Evolutionary conservation across 2,113 vertebrate genomes (phyloP).

Genomic region (Nymphicus hollandicus): DNA sequence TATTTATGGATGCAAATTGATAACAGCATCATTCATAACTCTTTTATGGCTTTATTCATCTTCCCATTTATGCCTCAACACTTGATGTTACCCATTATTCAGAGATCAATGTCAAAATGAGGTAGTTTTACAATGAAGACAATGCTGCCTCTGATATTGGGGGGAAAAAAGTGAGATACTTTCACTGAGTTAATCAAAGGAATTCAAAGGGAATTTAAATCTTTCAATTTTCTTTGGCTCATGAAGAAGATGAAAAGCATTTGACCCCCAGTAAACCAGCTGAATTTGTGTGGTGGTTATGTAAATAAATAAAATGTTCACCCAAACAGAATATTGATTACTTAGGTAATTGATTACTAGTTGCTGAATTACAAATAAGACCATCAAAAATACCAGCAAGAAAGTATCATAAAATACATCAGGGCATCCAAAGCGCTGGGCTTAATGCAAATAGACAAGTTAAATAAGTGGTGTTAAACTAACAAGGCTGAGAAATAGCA

Average conservation of each 20-base stretch:
- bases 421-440: background rate
- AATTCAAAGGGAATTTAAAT: slow-evolving; percentile 48
- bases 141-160: background rate
- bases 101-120: slow-evolving; percentile 23
- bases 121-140: slow-evolving; percentile 14
- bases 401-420: background rate
- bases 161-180: background rate
- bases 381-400: background rate
- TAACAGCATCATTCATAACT: background rate
- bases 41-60: background rate
- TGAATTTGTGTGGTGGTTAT: slow-evolving; percentile 27
- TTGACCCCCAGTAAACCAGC: slow-evolving; percentile 35
- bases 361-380: slow-evolving; percentile 42
- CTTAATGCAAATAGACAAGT: slow-evolving; percentile 26
- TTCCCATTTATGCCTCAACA: background rate
- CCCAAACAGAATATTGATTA: slow-evolving; percentile 48
- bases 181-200: slow-evolving; percentile 34
- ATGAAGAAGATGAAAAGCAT: slow-evolving; percentile 30
- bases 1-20: background rate
- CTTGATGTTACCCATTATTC: background rate
- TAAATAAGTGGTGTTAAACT: background rate
- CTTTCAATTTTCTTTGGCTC: slow-evolving; percentile 41
- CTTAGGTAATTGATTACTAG: background rate
- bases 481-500: background rate
- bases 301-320: slow-evolving; percentile 42